Evolutionary conservation across 2,888 invertebrate species (phyloP).

Genomic region (Anticlea derivata): DNA sequence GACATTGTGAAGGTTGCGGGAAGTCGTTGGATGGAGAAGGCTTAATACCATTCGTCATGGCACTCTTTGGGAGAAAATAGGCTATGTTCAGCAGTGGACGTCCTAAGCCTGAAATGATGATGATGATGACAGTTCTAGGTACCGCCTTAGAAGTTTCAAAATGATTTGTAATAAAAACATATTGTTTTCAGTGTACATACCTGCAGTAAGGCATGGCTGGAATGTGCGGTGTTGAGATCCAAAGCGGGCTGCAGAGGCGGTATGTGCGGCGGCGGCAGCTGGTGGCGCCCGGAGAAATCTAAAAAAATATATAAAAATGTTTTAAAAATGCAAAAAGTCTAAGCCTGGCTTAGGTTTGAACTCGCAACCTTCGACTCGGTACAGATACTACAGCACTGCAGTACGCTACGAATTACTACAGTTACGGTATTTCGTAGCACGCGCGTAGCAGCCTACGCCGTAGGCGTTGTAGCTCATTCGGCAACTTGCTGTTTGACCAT

Average conservation of each 20-base stretch:
- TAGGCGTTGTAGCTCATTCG: conserved; percentile 3
- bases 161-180: too few species aligned
- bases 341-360: neutral
- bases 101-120: too few species aligned
- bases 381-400: too few species aligned
- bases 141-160: too few species aligned
- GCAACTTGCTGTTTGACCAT: too few species aligned
- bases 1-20: too few species aligned
- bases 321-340: neutral
- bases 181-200: conserved; percentile 44
- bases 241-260: conserved; percentile 59
- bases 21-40: too few species aligned
- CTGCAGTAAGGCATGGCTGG: conserved; percentile 68
- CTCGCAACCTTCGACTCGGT: neutral
- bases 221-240: conserved; percentile 66
- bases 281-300: conserved; percentile 60
- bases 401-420: too few species aligned
- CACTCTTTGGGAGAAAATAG: too few species aligned
- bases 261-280: conserved; percentile 53
- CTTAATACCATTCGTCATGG: too few species aligned
- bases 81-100: too few species aligned
- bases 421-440: neutral
- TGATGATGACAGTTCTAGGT: too few species aligned
- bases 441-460: neutral
- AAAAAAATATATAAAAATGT: conserved; percentile 23